phyloP scores from a whole-genome alignment of 2,888 invertebrate genomes.

The Cerastoderma edule region DNA sequence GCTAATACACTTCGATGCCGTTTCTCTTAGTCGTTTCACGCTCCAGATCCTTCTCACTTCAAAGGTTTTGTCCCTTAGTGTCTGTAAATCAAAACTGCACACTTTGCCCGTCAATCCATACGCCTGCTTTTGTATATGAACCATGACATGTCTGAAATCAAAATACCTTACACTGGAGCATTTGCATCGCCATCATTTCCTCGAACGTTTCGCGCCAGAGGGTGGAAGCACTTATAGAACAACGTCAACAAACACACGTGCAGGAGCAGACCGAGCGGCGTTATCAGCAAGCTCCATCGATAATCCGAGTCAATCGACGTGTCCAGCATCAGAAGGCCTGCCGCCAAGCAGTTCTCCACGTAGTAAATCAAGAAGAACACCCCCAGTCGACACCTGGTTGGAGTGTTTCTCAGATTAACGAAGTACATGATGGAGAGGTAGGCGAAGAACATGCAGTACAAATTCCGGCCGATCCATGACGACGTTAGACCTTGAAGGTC shows the following conservation, averaged over 20 bases:
- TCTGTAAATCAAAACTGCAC: too few relatives aligned
- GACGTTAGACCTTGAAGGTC: constrained; percentile 29
- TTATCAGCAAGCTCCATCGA: constrained; percentile 19
- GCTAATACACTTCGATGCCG: too few relatives aligned
- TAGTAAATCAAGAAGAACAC: constrained; percentile 37
- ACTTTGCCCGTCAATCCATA: too few relatives aligned
- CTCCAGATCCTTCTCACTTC: too few relatives aligned
- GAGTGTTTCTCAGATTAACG: constrained; percentile 29
- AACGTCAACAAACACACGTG: constrained; percentile 21
- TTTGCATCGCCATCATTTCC: not conserved
- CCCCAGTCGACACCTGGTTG: constrained; percentile 21
- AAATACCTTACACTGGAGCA: too few relatives aligned
- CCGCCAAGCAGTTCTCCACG: constrained; percentile 29
- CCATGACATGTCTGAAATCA: too few relatives aligned
- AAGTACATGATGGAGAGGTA: constrained; percentile 43
- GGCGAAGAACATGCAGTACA: constrained; percentile 43
- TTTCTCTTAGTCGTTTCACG: too few relatives aligned
- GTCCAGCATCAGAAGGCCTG: constrained; percentile 18
- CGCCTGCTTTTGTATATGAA: too few relatives aligned
- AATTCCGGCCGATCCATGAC: constrained; percentile 4
- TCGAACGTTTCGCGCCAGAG: not conserved
- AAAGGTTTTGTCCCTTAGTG: too few relatives aligned
- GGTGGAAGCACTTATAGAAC: constrained; percentile 36
- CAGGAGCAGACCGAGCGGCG: constrained; percentile 31
- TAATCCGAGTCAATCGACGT: not conserved